These are phyloP conservation scores for Pheosia tremula DNA, from an alignment of 2,888 invertebrate species.

Conservation along the genomic window DNA sequence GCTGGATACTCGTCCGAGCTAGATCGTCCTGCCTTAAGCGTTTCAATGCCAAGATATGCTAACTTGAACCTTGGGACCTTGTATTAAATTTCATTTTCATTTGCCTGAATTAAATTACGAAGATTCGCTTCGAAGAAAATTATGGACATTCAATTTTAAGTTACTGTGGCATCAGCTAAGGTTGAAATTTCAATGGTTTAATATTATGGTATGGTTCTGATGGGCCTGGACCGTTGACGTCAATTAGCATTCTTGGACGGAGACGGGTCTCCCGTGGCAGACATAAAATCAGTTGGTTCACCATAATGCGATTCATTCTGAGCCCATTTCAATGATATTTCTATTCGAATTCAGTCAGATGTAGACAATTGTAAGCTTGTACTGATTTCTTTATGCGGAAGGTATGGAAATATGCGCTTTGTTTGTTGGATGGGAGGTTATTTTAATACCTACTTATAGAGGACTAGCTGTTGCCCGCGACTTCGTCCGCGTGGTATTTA, in stretches of 20 bases:
- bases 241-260: conserved; percentile 65
- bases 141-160: conserved; percentile 24
- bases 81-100: conserved; percentile 43
- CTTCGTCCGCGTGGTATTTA: too few relatives aligned
- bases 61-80: conserved; percentile 41
- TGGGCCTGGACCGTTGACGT: conserved; percentile 49
- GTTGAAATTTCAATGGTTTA: conserved; percentile 29
- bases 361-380: conserved; percentile 20
- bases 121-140: conserved; percentile 29
- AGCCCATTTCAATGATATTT: conserved; percentile 12
- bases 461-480: too few relatives aligned
- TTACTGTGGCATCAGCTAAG: conserved; percentile 25
- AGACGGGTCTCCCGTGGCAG: conserved; percentile 46
- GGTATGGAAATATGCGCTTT: not conserved
- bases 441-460: too few relatives aligned
- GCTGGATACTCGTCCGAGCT: conserved; percentile 58
- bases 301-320: conserved; percentile 38
- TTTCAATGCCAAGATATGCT: conserved; percentile 22
- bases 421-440: not conserved
- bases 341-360: conserved; percentile 21
- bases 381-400: not conserved
- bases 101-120: conserved; percentile 31
- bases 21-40: conserved; percentile 59
- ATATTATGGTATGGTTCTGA: conserved; percentile 43
- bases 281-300: conserved; percentile 44